A percentile compares a stretch with the other conserved stretches of the same genome.
These are phyloP conservation scores for Drosophila virilis DNA, from an alignment of 1,140 invertebrate species.

Conservation along the genomic window DNA sequence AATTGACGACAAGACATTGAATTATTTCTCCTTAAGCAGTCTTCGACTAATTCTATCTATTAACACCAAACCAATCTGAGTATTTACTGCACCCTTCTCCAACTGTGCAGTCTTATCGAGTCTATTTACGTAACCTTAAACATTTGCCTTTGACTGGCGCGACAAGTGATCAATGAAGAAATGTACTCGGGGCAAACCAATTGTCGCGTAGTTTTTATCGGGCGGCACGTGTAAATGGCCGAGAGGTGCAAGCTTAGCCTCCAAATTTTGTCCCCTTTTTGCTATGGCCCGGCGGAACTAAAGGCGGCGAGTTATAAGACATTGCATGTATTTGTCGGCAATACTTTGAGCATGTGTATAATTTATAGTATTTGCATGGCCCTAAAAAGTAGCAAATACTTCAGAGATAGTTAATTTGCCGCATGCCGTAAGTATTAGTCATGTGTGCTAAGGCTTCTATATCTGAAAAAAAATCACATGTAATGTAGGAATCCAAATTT, in stretches of 20 bases:
- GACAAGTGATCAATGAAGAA: constrained; percentile 31
- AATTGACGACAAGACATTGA: no score
- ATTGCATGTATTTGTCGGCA: constrained; percentile 34
- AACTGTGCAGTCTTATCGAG: neutral
- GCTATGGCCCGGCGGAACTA: neutral
- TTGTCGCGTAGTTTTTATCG: constrained; percentile 19
- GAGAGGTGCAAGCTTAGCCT: neutral
- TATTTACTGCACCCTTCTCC: neutral
- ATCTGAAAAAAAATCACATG: no score
- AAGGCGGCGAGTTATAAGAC: constrained; percentile 26
- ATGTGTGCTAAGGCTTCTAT: constrained; percentile 1
- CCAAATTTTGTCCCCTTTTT: no score
- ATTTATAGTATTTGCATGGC: constrained; percentile 53
- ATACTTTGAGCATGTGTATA: constrained; percentile 27
- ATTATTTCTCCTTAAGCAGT: neutral
- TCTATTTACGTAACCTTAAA: neutral
- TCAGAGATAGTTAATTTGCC: constrained; percentile 50
- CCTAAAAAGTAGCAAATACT: constrained; percentile 43
- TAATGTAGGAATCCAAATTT: no score
- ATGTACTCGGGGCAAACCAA: constrained; percentile 12
- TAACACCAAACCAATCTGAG: neutral
- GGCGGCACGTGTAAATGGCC: neutral
- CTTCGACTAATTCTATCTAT: no score
- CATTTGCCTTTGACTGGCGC: constrained; percentile 4
- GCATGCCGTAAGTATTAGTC: constrained; percentile 68